Conservation (phyloP, 2,888 invertebrate species). For the Lacanobia wlatinum region DNA sequence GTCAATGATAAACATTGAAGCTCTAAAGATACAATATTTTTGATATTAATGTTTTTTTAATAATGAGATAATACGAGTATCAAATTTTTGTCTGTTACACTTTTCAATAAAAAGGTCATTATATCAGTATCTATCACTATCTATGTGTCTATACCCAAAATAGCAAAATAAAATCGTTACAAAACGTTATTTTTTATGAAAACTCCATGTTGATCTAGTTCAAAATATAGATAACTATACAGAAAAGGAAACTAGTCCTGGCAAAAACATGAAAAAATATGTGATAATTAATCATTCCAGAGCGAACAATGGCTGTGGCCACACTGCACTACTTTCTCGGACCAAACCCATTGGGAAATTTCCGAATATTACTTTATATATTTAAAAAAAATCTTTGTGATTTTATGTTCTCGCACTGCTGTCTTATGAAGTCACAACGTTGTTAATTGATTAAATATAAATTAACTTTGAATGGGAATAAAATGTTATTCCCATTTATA, state of each 20-base stretch:
- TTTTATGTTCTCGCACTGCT: background rate
- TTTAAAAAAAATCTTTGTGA: background rate
- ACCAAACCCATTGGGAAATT: constrained; percentile 19
- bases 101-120: too few species aligned
- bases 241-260: constrained; percentile 40
- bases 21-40: too few species aligned
- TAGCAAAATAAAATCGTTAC: constrained; percentile 1
- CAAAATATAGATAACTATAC: constrained; percentile 1
- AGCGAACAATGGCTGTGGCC: constrained; percentile 6
- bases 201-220: constrained; percentile 14
- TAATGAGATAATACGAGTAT: too few species aligned
- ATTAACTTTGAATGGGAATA: constrained; percentile 9
- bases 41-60: too few species aligned
- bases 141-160: background rate
- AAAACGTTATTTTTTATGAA: constrained; percentile 1
- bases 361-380: background rate
- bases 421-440: too few species aligned
- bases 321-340: constrained; percentile 25
- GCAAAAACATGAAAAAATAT: constrained; percentile 29
- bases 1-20: too few species aligned
- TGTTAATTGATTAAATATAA: background rate
- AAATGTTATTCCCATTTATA: constrained; percentile 32
- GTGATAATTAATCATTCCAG: constrained; percentile 44
- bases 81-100: too few species aligned
- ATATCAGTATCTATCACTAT: too few species aligned